These are phyloP conservation scores for Meloidogyne floridensis DNA, from an alignment of 1,140 invertebrate genomes.

Conservation along the genomic window DNA sequence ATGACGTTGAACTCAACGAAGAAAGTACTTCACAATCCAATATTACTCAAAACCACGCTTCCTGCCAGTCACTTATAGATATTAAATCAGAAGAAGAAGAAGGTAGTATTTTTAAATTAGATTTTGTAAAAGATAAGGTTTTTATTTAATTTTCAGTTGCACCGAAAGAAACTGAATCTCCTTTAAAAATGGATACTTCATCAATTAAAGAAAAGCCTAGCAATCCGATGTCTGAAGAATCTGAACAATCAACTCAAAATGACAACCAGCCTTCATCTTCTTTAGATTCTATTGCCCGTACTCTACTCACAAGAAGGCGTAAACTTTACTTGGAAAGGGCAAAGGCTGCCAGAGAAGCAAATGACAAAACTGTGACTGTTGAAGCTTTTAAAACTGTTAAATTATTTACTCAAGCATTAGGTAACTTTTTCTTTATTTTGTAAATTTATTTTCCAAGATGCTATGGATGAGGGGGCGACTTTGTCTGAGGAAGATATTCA, in stretches of 20 bases:
- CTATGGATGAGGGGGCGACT: constrained; percentile 24
- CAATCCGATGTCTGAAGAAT: background rate
- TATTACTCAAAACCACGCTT: background rate
- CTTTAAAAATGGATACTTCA: background rate
- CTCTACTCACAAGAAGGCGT: constrained; percentile 13
- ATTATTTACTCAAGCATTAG: constrained; percentile 27
- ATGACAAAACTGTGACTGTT: constrained; percentile 11
- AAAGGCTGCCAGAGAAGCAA: constrained; percentile 21
- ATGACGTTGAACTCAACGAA: background rate
- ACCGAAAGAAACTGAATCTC: background rate
- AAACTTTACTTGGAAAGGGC: constrained; percentile 29
- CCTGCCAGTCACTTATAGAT: too few relatives aligned
- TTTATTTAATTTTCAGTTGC: background rate
- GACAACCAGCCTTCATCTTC: background rate
- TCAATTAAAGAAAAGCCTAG: background rate
- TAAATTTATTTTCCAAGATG: constrained; percentile 20
- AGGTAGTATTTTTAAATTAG: background rate
- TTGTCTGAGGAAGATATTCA: constrained; percentile 30
- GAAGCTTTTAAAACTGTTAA: constrained; percentile 27
- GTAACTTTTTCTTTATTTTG: background rate
- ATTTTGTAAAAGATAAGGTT: too few relatives aligned
- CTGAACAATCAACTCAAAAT: background rate
- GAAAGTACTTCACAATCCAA: background rate
- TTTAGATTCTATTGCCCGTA: background rate
- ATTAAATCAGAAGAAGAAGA: background rate